These are phyloP conservation scores for Pseudanteris insignis DNA, from an alignment of 2,888 invertebrate species.

Conservation along the genomic window DNA sequence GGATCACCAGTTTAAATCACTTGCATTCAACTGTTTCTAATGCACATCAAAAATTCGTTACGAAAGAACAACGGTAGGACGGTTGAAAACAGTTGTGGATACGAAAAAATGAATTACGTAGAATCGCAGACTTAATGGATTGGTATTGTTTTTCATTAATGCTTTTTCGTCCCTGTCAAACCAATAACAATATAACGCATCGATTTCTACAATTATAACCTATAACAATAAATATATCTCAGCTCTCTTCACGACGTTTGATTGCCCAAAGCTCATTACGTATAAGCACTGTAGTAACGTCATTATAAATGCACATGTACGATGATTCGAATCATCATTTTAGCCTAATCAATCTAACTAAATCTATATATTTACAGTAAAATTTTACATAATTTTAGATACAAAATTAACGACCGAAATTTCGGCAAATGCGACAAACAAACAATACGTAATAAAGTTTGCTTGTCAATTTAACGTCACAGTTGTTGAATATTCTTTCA, in stretches of 20 bases:
- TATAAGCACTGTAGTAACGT: slow-evolving; percentile 50
- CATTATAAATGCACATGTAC: slow-evolving; percentile 54
- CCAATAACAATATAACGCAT: slow-evolving; percentile 35
- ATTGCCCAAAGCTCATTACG: slow-evolving; percentile 42
- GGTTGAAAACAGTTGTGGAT: slow-evolving; percentile 19
- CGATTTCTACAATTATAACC: slow-evolving; percentile 32
- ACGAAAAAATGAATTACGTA: slow-evolving; percentile 13
- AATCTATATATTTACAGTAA: slow-evolving; percentile 42
- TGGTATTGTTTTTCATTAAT: background rate
- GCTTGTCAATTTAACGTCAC: too few species aligned
- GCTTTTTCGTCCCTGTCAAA: slow-evolving; percentile 9
- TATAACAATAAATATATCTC: slow-evolving; percentile 61
- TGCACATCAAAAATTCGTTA: too few species aligned
- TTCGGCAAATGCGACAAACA: too few species aligned
- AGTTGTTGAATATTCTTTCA: too few species aligned
- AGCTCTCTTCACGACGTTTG: slow-evolving; percentile 53
- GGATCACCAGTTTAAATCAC: too few species aligned
- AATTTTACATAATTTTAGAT: background rate
- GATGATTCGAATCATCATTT: slow-evolving; percentile 38
- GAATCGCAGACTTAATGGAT: slow-evolving; percentile 9
- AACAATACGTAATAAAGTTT: too few species aligned
- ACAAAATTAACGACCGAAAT: too few species aligned
- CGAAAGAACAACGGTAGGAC: slow-evolving; percentile 9
- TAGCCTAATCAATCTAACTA: slow-evolving; percentile 26
- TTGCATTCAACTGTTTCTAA: too few species aligned